Conservation (phyloP, 1,140 invertebrate genomes). For the Bathynomus jamesi region DNA sequence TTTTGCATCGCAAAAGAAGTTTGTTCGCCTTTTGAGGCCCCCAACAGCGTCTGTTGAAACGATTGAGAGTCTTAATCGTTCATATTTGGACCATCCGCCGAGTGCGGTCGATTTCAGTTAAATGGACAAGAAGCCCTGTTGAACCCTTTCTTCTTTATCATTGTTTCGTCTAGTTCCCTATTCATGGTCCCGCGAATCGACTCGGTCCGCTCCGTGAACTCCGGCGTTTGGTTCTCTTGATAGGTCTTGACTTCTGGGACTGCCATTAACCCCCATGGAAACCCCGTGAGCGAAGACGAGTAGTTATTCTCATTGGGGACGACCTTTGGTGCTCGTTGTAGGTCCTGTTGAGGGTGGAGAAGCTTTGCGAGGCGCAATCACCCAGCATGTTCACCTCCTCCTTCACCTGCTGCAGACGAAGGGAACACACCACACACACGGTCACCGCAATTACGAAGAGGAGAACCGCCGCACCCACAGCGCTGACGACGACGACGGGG, state of each 20-base stretch:
- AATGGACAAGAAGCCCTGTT: background rate
- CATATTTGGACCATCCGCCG: no score
- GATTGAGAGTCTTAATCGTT: no score
- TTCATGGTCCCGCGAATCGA: background rate
- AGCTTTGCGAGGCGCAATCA: conserved; percentile 9
- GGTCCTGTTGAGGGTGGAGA: conserved; percentile 13
- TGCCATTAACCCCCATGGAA: conserved; percentile 44
- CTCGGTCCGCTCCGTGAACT: background rate
- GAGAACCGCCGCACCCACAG: background rate
- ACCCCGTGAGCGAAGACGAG: background rate
- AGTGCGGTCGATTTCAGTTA: no score
- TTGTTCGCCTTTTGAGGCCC: no score
- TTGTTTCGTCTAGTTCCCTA: background rate
- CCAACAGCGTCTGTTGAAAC: no score
- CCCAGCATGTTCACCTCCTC: conserved; percentile 8
- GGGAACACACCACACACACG: conserved; percentile 6
- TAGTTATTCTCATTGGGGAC: conserved; percentile 1
- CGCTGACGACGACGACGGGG: background rate
- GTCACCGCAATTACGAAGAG: background rate
- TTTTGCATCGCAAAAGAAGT: no score
- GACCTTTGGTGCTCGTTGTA: background rate
- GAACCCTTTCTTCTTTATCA: background rate
- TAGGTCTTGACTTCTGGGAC: conserved; percentile 71
- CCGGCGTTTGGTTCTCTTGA: conserved; percentile 48
- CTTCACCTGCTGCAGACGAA: conserved; percentile 8